Percentiles rank a stretch among this genome's conserved stretches.
Evolutionary conservation across 2,797 vertebrate genomes (phyloP).

Genomic region (Acanthiza pusilla): DNA sequence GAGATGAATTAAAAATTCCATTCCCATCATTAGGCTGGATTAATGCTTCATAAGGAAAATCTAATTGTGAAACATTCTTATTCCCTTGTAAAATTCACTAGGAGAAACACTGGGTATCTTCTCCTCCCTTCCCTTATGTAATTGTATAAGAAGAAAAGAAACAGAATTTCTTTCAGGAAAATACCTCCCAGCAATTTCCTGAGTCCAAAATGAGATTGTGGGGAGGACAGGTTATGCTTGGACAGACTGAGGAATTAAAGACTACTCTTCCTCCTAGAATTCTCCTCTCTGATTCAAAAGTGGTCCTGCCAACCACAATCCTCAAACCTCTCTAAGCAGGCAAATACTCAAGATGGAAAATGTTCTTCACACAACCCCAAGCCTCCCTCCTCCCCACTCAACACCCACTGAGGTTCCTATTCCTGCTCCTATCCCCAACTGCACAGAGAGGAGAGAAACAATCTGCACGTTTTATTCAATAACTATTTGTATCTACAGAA

Average conservation of each 20-base stretch:
- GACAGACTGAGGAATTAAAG: not conserved
- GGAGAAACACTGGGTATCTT: accelerated
- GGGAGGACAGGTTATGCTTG: not conserved
- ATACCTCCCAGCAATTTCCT: not conserved
- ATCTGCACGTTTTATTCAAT: not conserved
- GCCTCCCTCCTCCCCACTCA: not conserved
- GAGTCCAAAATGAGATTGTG: not conserved
- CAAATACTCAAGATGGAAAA: not conserved
- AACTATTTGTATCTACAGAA: not conserved
- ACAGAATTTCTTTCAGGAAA: not conserved
- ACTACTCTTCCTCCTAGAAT: not conserved
- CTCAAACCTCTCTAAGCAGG: not conserved
- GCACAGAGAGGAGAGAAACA: not conserved
- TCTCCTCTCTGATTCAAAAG: not conserved
- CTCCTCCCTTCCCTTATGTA: not conserved
- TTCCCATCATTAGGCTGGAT: not conserved
- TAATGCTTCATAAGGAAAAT: not conserved
- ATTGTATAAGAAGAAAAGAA: not conserved
- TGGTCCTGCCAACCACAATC: not conserved
- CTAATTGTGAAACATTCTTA: not conserved
- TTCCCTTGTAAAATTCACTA: not conserved
- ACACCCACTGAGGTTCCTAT: not conserved
- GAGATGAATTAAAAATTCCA: not conserved
- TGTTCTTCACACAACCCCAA: not conserved
- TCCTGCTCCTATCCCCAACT: not conserved